Base-by-base conservation (phyloP, 2,113 vertebrate genomes). In the Corythoichthys intestinalis region DNA sequence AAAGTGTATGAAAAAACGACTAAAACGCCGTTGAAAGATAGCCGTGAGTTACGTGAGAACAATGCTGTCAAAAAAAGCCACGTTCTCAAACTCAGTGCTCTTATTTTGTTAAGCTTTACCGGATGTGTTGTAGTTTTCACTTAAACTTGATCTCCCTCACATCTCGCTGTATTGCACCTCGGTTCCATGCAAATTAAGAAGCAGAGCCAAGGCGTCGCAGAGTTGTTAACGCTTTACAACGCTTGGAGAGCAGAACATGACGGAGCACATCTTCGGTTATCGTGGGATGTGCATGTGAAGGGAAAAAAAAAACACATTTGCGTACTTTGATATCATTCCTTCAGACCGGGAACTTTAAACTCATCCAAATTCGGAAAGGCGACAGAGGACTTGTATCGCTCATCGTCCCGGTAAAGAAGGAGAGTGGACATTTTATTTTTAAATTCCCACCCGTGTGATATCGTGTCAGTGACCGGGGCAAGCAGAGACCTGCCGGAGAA, bases 101-200 rank as follows among this genome's bases (percentile, higher is more conserved):
- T 86, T 84, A 83, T 70, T 89, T 1, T 82, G 77, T 78, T 70
- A 67, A 34, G 13, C n/a, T 2, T 0, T 0, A 3, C 13, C 34
- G 49, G 76, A 80, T 47, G 41, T 63, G n/a, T 39, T 4, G 1
- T 0, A 1, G 2, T 4, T 0, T 8, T 1, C 1, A 28, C 0
- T 65, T 0, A 0, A 1, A 0, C 62, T 80, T 82, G 72, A 63
- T 47, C 1, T 41, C 0, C 2, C 65, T 28, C 41, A 12, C 6
- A 13, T 34, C 52, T 67, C 58, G 14, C 63, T 14, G 65, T 52
- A 38, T 69, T 84, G 77, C 85, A 75, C 84, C 84, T 87, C 83
- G 15, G 69, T 79, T 49, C 80, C 83, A 83, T 85, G 86, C 83
- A 89, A 87, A 88, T 85, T 41, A 80, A 73, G 4, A 52, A 71